Percentiles rank a stretch among this genome's conserved stretches.
Evolutionary conservation across 1,140 invertebrate genomes (phyloP).

Genomic region (Euborellia annulipes): DNA sequence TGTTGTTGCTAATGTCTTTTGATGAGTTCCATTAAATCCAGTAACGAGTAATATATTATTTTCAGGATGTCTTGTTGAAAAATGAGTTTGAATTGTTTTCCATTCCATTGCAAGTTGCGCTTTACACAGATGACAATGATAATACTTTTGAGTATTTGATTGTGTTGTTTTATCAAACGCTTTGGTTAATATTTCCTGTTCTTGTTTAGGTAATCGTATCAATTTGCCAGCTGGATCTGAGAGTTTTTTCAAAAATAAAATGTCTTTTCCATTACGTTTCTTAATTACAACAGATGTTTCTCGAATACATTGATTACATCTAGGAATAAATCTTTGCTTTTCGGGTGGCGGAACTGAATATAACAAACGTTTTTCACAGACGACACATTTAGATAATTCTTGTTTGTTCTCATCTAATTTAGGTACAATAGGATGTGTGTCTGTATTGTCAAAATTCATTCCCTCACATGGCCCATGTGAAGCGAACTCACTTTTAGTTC

Average conservation of each 20-base stretch:
- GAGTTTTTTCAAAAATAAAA: too few relatives aligned
- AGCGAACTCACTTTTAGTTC: background rate
- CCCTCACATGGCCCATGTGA: background rate
- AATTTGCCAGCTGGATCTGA: too few relatives aligned
- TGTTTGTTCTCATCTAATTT: background rate
- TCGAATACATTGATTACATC: too few relatives aligned
- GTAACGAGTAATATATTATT: conserved; percentile 1
- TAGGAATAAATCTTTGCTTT: too few relatives aligned
- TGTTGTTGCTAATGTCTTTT: too few relatives aligned
- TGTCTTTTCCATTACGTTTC: too few relatives aligned
- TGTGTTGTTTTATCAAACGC: background rate
- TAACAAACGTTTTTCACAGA: too few relatives aligned
- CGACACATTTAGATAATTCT: background rate
- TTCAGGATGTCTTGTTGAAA: background rate
- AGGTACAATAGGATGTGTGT: background rate
- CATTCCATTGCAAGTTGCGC: conserved; percentile 1
- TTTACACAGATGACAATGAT: conserved; percentile 3
- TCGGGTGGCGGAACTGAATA: too few relatives aligned
- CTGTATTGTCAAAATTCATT: background rate
- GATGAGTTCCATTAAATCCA: too few relatives aligned
- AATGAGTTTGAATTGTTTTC: conserved; percentile 1
- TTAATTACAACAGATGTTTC: too few relatives aligned
- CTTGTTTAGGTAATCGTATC: background rate
- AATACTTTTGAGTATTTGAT: conserved; percentile 4
- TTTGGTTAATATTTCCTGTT: background rate